Base-by-base conservation (phyloP, 2,113 vertebrate species). In the Megalops atlanticus region DNA sequence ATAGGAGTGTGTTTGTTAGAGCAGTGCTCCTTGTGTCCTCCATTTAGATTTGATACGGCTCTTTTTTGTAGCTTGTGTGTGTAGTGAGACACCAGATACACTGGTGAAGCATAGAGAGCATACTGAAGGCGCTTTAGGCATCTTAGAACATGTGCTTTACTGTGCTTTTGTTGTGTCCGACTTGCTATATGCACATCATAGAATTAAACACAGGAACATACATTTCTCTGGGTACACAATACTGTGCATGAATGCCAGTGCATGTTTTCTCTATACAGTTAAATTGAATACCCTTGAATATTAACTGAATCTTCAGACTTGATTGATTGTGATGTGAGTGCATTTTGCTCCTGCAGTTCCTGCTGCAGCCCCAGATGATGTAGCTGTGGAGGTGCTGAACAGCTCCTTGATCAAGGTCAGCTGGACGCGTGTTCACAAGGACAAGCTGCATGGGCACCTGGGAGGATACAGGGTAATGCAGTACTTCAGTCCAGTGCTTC, bases 391-490 rank as follows among this genome's bases (percentile, higher is more conserved):
- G 16, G 83, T 96, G 81, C 76, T 97, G 86, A 98, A 99, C 93
- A 95, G 94, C 90, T 96, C 96, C 0, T 81, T 96, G 85, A 93
- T 94, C 80, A 94, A 94, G 90, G 97, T 97, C 83, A 95, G 86
- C 89, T 99, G 98, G 98, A 91, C 89, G 1, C 89, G 90, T 58
- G 92, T 99, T 79, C 95, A 95, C 76, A 96, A 96, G 91, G 97
- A 99, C 91, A 95, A 95, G 92, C 91, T 99, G 49, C 95, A 95
- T 33, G 98, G 98, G 80, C 96, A 95, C 88, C 95, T 99, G 83
- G 94, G 90, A 90, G 98, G 98, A 89, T 98, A 99, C 91, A 96
- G 96, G 97, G 98, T 99, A 94, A 93, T 31, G 43, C 43, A 18
- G 68, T 87, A 85, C 82, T 76, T 88, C 84, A 84, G 85, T 70